phyloP scores from a whole-genome alignment of 2,888 invertebrate genomes.

The Conistra vaccinii region DNA sequence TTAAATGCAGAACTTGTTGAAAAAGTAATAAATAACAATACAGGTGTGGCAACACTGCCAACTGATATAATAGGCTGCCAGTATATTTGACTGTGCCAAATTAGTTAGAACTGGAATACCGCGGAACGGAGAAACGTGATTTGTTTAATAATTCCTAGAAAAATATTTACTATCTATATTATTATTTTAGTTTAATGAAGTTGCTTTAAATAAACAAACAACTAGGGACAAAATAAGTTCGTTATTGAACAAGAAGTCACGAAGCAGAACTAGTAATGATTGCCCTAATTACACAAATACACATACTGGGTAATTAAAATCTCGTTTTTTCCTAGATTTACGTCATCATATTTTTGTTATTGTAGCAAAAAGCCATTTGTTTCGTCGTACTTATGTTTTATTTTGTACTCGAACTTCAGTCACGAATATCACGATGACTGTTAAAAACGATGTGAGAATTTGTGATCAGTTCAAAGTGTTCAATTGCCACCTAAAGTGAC shows the following conservation, averaged over 20 bases:
- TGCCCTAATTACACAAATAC: conserved; percentile 1
- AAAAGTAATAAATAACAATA: conserved; percentile 53
- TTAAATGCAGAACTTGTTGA: conserved; percentile 50
- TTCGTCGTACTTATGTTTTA: neutral
- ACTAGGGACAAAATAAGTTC: neutral
- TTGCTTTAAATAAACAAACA: neutral
- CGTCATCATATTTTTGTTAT: neutral
- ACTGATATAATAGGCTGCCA: conserved; percentile 25
- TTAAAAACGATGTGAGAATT: conserved; percentile 48
- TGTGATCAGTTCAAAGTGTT: conserved; percentile 51
- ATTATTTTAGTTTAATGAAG: neutral
- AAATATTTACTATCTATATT: conserved; percentile 9
- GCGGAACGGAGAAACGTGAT: conserved; percentile 15
- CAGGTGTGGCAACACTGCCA: conserved; percentile 46
- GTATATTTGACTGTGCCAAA: conserved; percentile 28
- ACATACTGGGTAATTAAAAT: conserved; percentile 14
- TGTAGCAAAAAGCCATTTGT: neutral
- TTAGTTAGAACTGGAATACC: conserved; percentile 27
- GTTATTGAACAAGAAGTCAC: neutral
- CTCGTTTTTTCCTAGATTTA: neutral
- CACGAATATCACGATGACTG: conserved; percentile 47
- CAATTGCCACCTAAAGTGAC: conserved; percentile 51
- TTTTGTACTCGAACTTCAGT: conserved; percentile 18
- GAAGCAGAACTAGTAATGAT: neutral
- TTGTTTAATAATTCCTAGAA: conserved; percentile 7